Evolutionary conservation across 2,888 invertebrate genomes (phyloP).

Genomic region (Cremastinae sp.): DNA sequence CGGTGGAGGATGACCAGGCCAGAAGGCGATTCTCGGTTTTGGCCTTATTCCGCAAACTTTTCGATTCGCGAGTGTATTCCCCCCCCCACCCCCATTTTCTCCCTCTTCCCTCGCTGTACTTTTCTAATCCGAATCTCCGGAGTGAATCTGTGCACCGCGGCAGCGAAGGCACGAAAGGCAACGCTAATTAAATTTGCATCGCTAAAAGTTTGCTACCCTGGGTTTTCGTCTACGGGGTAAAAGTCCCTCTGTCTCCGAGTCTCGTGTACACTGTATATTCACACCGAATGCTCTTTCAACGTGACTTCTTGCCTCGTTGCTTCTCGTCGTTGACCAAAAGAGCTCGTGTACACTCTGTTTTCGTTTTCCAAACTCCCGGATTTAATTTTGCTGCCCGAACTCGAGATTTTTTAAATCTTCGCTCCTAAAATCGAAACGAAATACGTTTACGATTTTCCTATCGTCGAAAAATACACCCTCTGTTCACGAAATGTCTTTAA

Average conservation of each 20-base stretch:
- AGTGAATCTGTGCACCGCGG: conserved; percentile 15
- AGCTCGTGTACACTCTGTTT: no score
- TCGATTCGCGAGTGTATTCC: conserved; percentile 27
- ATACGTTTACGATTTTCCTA: no score
- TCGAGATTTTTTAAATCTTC: no score
- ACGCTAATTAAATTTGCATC: conserved; percentile 65
- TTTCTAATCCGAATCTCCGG: conserved; percentile 1
- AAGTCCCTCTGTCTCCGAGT: conserved; percentile 27
- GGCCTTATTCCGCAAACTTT: conserved; percentile 25
- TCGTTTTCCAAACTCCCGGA: no score
- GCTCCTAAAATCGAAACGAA: no score
- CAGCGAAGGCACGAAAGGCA: conserved; percentile 34
- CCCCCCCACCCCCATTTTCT: background rate
- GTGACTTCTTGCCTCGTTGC: background rate
- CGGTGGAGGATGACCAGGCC: conserved; percentile 10
- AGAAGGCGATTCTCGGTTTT: conserved; percentile 1
- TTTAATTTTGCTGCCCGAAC: no score
- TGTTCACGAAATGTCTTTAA: no score
- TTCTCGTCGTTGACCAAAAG: background rate
- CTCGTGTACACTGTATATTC: conserved; percentile 34
- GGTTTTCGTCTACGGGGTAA: conserved; percentile 29
- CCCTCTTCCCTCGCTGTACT: background rate
- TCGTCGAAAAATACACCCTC: no score
- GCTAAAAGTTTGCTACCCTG: conserved; percentile 62
- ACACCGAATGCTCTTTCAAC: conserved; percentile 18